Percentiles rank a stretch among this genome's conserved stretches.
Conservation (phyloP, 2,888 invertebrate species). For the Eugnorisma glareosa region DNA sequence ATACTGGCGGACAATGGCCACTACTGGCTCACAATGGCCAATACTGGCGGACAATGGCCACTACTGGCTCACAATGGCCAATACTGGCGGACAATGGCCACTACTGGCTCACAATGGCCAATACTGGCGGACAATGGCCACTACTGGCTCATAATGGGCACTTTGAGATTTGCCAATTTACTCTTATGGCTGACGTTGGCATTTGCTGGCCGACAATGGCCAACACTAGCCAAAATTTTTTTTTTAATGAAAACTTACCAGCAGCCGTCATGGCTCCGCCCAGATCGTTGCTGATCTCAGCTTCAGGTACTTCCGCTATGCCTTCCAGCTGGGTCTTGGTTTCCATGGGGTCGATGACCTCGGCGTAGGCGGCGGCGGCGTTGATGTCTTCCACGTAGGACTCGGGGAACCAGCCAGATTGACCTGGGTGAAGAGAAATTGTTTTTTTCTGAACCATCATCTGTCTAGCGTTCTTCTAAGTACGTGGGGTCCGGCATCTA, state of each 20-base stretch:
- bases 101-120: too few relatives aligned
- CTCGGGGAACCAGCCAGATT: slow-evolving; percentile 99
- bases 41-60: neutral
- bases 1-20: neutral
- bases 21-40: neutral
- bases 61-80: neutral
- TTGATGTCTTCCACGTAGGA: slow-evolving; percentile 96
- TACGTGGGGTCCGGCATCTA: too few relatives aligned
- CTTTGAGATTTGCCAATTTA: too few relatives aligned
- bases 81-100: too few relatives aligned
- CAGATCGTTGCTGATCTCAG: slow-evolving; percentile 82
- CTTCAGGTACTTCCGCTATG: slow-evolving; percentile 93
- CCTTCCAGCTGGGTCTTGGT: slow-evolving; percentile 89
- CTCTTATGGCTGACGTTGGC: neutral
- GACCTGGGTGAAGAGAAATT: slow-evolving; percentile 84
- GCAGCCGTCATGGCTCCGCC: slow-evolving; percentile 83
- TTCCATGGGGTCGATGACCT: slow-evolving; percentile 83
- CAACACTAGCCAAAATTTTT: neutral
- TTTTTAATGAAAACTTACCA: slow-evolving; percentile 73
- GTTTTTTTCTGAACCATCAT: too few relatives aligned
- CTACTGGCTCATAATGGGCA: too few relatives aligned
- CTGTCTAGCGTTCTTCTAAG: too few relatives aligned
- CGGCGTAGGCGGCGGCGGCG: slow-evolving; percentile 77
- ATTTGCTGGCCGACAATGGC: neutral
- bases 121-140: too few relatives aligned